Evolutionary conservation across 2,113 vertebrate genomes (phyloP).

Genomic region (Varanus komodoensis): DNA sequence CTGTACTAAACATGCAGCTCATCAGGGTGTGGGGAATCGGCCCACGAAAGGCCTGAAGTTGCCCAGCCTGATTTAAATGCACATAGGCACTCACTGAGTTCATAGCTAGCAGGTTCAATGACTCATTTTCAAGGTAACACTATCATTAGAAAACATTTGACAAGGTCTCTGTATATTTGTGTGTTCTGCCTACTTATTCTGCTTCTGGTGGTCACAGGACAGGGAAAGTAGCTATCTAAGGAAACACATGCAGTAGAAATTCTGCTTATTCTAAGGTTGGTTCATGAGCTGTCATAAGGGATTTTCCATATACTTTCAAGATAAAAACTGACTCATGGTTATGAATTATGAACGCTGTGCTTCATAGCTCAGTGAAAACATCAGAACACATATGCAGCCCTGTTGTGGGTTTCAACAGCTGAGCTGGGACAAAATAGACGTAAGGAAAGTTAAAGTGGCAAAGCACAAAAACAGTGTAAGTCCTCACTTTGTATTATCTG

Average conservation of each 20-base stretch:
- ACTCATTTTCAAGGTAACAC: not conserved
- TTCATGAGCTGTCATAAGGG: no score
- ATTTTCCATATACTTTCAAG: not conserved
- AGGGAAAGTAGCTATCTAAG: not conserved
- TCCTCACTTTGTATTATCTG: not conserved
- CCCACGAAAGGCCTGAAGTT: not conserved
- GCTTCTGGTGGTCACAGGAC: not conserved
- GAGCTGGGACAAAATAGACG: not conserved
- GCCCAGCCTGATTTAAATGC: not conserved
- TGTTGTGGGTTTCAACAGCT: not conserved
- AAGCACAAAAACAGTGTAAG: not conserved
- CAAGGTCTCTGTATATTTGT: not conserved
- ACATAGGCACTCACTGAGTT: not conserved
- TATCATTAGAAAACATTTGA: no score
- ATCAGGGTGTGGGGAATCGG: no score
- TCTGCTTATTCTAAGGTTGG: not conserved
- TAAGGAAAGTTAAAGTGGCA: not conserved
- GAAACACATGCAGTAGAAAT: not conserved
- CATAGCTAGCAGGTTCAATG: not conserved
- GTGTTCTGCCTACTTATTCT: not conserved
- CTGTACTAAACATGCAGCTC: no score
- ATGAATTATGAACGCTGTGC: no score
- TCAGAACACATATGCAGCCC: not conserved
- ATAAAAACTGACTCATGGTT: not conserved
- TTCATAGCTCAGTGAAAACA: not conserved